Base-by-base conservation (phyloP, 2,797 vertebrate genomes). In the Alectoris magna region DNA sequence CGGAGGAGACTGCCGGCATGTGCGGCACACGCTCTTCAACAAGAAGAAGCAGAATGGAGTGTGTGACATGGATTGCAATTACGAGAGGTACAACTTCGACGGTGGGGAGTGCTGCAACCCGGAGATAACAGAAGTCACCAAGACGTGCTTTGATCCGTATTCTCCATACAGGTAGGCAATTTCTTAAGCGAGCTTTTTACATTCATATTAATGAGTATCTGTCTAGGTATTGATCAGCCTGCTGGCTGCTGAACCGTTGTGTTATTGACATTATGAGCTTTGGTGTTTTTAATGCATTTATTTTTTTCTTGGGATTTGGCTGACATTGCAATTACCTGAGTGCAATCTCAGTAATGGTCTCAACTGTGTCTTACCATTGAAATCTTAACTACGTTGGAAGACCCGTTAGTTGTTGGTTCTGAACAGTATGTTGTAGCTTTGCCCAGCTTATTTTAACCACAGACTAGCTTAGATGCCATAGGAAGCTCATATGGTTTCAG, bases 41-140 rank as follows among this genome's bases (percentile, higher is more conserved):
- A 97, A 97, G 96, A 99, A 99, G 94, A 98, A 98, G 88, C 98
- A 98, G 51, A 99, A 99, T 0, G 98, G 98, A 0, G 95, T 98
- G 70, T 99, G 99, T 18, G 99, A 99, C 97, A 98, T 99, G 90
- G 99, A 99, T 97, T 99, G 99, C 96, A 99, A 99, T 96, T 98
- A 98, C 2, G 99, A 99, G 73, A 98, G 97, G 70, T 99, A 98
- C 97, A 98, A 97, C 97, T 99, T 98, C 0, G 99, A 99, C 78
- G 98, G 98, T 0, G 99, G 99, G 8, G 99, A 99, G 90, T 99
- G 99, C 97, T 99, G 99, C 94, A 98, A 99, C 95, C 99, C 99
- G 1, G 98, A 98, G 44, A 98, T 99, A 96, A 99, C 99, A 0
- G 99, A 99, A 38, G 99, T 99, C 97, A 99, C 99, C 94, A 99